phyloP scores from a whole-genome alignment of 2,113 vertebrate species.

The Lamprotornis superbus region DNA sequence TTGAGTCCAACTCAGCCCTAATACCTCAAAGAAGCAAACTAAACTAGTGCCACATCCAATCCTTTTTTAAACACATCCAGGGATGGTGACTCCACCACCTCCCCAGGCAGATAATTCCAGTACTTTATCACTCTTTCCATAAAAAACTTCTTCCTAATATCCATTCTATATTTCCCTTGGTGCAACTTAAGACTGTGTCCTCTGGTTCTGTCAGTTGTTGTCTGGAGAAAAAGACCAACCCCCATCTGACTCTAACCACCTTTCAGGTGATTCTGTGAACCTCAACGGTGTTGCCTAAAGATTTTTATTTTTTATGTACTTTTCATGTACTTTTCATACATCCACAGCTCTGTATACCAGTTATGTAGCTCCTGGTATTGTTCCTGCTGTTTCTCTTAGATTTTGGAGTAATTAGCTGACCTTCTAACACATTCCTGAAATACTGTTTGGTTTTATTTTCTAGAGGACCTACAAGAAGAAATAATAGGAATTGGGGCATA shows the following conservation, averaged over 20 bases:
- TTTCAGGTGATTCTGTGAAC: neutral
- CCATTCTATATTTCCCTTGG: neutral
- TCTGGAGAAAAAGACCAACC: neutral
- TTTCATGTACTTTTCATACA: neutral
- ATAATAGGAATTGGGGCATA: neutral
- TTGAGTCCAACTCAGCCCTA: too few species aligned
- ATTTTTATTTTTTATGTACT: neutral
- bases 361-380: neutral
- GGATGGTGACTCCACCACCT: too few species aligned
- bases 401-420: neutral
- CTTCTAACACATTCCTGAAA: neutral
- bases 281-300: fast-evolving
- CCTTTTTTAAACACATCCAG: too few species aligned
- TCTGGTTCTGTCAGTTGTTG: neutral
- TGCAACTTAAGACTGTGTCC: fast-evolving
- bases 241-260: fast-evolving
- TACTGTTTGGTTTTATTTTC: neutral
- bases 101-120: fast-evolving
- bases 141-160: neutral
- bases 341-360: neutral
- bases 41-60: too few species aligned
- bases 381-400: neutral
- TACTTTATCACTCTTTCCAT: neutral
- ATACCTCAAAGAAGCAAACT: too few species aligned
- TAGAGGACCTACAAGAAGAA: neutral